phyloP scores from a whole-genome alignment of 2,113 vertebrate genomes.

The Rhea pennata region DNA sequence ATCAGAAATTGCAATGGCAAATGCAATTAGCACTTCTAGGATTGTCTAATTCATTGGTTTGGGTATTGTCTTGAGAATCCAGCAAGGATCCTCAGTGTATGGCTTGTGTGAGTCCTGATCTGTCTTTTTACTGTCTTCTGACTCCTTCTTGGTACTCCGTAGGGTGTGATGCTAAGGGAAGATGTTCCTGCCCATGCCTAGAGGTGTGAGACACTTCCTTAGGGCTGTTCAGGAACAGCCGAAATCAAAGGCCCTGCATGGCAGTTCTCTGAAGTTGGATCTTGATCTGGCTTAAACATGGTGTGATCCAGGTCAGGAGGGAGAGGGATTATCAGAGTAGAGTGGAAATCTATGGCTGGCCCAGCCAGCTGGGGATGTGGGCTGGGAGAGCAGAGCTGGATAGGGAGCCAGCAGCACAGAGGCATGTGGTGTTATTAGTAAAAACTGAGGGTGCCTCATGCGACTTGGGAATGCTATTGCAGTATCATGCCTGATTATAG shows the following conservation, averaged over 20 bases:
- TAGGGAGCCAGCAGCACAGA: not conserved
- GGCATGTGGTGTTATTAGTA: not conserved
- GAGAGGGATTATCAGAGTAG: not conserved
- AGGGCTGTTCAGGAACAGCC: not conserved
- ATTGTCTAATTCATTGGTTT: conserved; percentile 44
- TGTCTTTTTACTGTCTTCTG: not conserved
- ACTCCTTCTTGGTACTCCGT: not conserved
- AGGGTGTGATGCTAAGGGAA: not conserved
- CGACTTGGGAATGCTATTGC: not conserved
- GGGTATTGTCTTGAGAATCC: not conserved
- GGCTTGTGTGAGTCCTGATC: not conserved
- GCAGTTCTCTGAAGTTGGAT: not conserved
- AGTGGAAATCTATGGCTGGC: not conserved
- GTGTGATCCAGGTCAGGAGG: not conserved
- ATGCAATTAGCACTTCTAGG: conserved; percentile 45
- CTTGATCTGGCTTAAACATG: not conserved
- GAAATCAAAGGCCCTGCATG: not conserved
- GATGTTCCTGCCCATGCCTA: not conserved
- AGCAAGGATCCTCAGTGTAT: not conserved
- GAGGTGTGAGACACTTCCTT: not conserved
- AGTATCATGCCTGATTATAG: not conserved
- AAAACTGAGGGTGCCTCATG: not conserved
- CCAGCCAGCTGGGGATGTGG: not conserved
- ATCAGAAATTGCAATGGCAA: conserved; percentile 36
- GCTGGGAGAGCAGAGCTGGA: not conserved